A percentile compares a stretch with the other conserved stretches of the same genome.
Evolutionary conservation across 2,113 vertebrate genomes (phyloP).

Genomic region (Istiophorus platypterus): DNA sequence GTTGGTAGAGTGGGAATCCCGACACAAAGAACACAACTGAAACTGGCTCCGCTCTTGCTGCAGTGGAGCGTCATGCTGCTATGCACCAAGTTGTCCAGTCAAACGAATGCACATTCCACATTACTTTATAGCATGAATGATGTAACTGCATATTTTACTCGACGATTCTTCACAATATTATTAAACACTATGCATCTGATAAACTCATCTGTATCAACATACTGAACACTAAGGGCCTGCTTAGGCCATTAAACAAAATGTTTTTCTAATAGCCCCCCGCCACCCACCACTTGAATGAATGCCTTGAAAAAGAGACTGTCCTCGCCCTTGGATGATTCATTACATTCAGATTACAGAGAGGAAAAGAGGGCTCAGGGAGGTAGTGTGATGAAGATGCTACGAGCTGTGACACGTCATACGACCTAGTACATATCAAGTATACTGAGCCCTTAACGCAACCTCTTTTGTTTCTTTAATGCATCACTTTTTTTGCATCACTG

Average conservation of each 20-base stretch:
- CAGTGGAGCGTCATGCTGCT: background rate
- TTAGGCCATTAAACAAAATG: background rate
- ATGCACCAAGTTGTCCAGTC: background rate
- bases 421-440: background rate
- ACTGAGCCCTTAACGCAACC: background rate
- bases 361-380: background rate
- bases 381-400: background rate
- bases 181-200: background rate
- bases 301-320: background rate
- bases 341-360: background rate
- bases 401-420: background rate
- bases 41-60: background rate
- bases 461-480: background rate
- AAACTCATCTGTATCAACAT: background rate
- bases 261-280: background rate
- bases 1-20: background rate
- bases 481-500: constrained; percentile 8
- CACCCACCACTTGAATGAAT: background rate
- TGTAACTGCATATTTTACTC: background rate
- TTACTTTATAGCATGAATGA: background rate
- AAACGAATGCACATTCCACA: background rate
- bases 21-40: background rate
- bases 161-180: background rate
- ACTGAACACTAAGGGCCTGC: background rate
- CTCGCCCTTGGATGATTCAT: background rate